phyloP scores from a whole-genome alignment of 2,113 vertebrate species.

The Accipiter cooperii region DNA sequence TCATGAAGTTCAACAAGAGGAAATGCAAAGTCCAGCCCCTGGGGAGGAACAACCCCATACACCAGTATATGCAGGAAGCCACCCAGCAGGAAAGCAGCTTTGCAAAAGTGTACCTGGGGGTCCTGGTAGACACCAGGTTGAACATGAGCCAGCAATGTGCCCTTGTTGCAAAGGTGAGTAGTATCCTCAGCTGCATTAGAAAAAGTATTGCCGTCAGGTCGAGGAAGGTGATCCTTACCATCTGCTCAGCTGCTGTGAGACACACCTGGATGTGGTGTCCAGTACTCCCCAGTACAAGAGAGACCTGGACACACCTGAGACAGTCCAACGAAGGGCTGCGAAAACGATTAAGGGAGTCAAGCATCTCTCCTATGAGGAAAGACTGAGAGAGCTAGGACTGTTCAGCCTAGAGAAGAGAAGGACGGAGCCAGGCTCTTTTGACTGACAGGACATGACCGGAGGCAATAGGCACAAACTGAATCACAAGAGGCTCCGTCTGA shows the following conservation, averaged over 20 bases:
- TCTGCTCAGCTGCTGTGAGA: background rate
- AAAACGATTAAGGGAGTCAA: background rate
- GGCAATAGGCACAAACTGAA: background rate
- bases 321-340: rapidly evolving
- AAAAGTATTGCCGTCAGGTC: background rate
- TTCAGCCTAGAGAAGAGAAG: background rate
- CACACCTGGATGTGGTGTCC: background rate
- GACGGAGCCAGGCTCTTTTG: background rate
- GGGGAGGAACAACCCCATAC: background rate
- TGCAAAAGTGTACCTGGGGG: background rate
- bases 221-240: background rate
- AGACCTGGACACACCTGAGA: background rate
- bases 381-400: background rate
- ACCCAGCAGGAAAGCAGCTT: background rate
- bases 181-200: background rate
- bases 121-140: background rate
- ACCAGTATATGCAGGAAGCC: background rate
- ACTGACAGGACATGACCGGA: background rate
- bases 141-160: background rate
- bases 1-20: background rate
- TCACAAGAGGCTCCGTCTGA: background rate
- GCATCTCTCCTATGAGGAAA: background rate
- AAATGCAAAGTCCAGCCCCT: background rate
- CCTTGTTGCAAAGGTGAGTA: background rate
- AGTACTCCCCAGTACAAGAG: background rate